Base-by-base conservation (phyloP, 2,113 vertebrate genomes). In the Seriola aureovittata region DNA sequence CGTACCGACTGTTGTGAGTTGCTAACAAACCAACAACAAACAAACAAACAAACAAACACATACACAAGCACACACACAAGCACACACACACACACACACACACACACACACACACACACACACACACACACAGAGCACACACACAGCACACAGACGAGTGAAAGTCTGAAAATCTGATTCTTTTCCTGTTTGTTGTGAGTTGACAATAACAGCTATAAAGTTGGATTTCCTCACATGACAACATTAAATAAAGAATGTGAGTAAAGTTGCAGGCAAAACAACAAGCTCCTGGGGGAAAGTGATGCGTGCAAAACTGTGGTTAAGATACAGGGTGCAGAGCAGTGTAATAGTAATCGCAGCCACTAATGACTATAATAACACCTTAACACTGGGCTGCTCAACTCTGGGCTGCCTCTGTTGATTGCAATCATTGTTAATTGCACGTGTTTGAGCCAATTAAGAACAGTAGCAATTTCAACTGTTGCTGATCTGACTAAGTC, bases 401-500 rank as follows among this genome's bases (percentile, higher is more conserved):
- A 94, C 92, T 87, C 87, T 93, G 90, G 57, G 91, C 87, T 72
- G 86, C 82, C 80, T 90, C 12, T 82, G 89, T 83, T 95, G 93
- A 95, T 95, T 94, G 94, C 94, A 95, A 95, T 95, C 95, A 95
- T 91, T 86, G 88, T 85, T 94, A 94, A 95, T 94, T 95, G 88
- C 86, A 86, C 69, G 70, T 81, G 90, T 93, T 93, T 92, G 80
- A 84, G 89, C 86, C 85, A 92, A 93, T 94, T 94, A 93, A 86
- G 78, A 85, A 87, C 85, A 88, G 86, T 89, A 73, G 75, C 85
- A 76, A 81, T 90, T 91, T 85, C 85, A 90, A 90, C 89, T 91
- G 88, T 86, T 88, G 90, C 82, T 79, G 81, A 62, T 63, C 60
- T 2, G 62, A 70, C 81, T 67, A n/a, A 17, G 75, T 81, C 81